phyloP scores from a whole-genome alignment of 1,140 invertebrate genomes.

The Sminthurides bifidus region DNA sequence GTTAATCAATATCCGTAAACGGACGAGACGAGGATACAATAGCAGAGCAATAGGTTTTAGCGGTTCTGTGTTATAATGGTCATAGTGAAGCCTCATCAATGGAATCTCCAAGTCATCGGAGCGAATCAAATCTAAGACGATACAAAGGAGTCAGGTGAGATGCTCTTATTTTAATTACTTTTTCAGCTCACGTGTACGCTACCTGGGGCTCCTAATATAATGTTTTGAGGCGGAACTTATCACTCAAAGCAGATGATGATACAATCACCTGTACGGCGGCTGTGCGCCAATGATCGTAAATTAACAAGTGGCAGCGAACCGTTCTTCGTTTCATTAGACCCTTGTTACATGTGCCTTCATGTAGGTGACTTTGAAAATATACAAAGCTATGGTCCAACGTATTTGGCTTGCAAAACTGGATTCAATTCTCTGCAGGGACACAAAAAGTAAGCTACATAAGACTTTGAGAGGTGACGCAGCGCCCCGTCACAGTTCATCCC shows the following conservation, averaged over 20 bases:
- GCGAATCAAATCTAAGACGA: constrained; percentile 28
- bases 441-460: too few species aligned
- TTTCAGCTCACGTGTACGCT: not conserved
- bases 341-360: too few species aligned
- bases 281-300: not conserved
- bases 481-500: too few species aligned
- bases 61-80: too few species aligned
- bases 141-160: constrained; percentile 32
- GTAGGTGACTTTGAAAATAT: too few species aligned
- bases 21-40: too few species aligned
- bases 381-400: too few species aligned
- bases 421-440: too few species aligned
- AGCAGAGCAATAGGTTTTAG: too few species aligned
- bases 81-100: constrained; percentile 23
- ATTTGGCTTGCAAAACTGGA: too few species aligned
- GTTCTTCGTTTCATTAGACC: not conserved
- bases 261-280: not conserved
- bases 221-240: not conserved
- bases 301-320: not conserved
- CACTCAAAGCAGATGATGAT: not conserved
- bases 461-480: too few species aligned
- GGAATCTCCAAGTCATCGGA: constrained; percentile 30
- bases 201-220: not conserved
- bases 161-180: not conserved
- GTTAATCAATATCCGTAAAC: too few species aligned